Base-by-base conservation (phyloP, 2,797 vertebrate genomes). In the Phrynocephalus guinanensis region DNA sequence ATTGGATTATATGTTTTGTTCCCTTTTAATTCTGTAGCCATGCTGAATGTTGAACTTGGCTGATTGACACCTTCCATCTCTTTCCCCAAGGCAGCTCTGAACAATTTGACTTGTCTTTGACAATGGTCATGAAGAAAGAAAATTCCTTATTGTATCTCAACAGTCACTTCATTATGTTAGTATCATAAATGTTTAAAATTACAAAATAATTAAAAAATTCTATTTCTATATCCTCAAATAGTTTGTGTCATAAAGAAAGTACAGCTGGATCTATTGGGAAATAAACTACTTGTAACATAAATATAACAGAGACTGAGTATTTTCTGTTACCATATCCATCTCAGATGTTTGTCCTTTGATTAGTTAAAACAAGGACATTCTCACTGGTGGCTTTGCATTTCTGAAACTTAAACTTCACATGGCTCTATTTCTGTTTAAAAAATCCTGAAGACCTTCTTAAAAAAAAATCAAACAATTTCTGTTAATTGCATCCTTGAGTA, bases 271-370 rank as follows among this genome's bases (percentile, higher is more conserved):
- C 28, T 33, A 44, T 38, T 56, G 66, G 76, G 2, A 79, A 79
- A 52, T 15, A 7, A 26, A 50, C 7, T 38, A 56, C 33, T 20
- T 72, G 80, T 28, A 60, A 24, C 48, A 80, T 56, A 86, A 86
- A 70, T 86, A 78, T 20, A 86, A 26, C 26, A 79, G 5, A 44
- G 50, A 80, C 10, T 90, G 38, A 87, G 83, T 10, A 2, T 86
- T 81, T 91, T 87, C 75, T 24, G 78, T 52, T 83, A 73, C 6
- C 83, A 89, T 52, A 5, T 70, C 83, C 26, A 6, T 26, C 38
- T 78, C 26, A 83, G 83, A 30, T 48, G 24, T 44, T 87, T 86
- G 77, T 52, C 24, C 63, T 84, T 52, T 82, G 24, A 82, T 90
- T 75, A 73, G 75, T 30, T 20, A 66, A 63, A 86, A 71, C 70